Percentiles rank a stretch among this genome's conserved stretches.
Evolutionary conservation across 2,113 vertebrate species (phyloP).

Genomic region (Alexandromys fortis): DNA sequence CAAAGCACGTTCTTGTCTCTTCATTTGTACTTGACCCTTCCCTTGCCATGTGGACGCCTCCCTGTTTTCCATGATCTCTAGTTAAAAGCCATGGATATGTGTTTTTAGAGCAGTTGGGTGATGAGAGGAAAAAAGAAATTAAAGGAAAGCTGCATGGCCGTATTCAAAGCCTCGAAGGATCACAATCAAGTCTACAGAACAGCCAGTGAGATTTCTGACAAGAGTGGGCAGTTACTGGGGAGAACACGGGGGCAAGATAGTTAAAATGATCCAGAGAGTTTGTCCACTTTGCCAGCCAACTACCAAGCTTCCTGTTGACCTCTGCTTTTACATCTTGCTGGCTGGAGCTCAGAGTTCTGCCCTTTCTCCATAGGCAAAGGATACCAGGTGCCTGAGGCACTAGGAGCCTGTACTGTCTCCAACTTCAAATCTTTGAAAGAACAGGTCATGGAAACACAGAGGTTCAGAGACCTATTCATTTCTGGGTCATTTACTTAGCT

Average conservation of each 20-base stretch:
- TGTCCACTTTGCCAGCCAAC: background rate
- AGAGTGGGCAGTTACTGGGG: background rate
- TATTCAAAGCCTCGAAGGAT: background rate
- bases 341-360: background rate
- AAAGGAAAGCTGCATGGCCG: background rate
- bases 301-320: background rate
- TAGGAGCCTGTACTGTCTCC: background rate
- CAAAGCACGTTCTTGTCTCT: background rate
- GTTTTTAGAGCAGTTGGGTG: conserved; percentile 29
- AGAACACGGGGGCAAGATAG: background rate
- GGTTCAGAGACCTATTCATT: background rate
- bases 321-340: background rate
- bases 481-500: background rate
- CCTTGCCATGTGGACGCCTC: background rate
- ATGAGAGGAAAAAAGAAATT: background rate
- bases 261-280: background rate
- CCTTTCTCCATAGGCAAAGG: background rate
- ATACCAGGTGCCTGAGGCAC: background rate
- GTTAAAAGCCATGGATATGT: background rate
- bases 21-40: background rate
- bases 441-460: background rate
- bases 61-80: background rate
- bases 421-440: background rate
- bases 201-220: background rate
- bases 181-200: background rate